Conservation (phyloP, 2,888 invertebrate species). For the Argynnis bischoffii region DNA sequence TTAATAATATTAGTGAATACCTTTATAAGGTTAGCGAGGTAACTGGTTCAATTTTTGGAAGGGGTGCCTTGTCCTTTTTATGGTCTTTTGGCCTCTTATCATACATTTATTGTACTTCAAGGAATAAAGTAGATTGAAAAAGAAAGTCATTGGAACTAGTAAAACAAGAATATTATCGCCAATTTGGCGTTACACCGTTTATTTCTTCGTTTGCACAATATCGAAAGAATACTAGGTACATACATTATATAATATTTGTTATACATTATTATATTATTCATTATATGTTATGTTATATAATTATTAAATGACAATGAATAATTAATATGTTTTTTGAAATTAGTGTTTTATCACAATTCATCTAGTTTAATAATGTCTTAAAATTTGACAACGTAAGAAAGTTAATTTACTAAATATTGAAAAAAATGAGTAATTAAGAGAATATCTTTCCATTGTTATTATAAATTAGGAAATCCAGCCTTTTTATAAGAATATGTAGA, state of each 20-base stretch:
- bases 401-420: too few relatives aligned
- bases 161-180: constrained; percentile 47
- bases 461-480: not conserved
- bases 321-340: constrained; percentile 24
- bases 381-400: not conserved
- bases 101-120: not conserved
- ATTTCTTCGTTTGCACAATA: constrained; percentile 67
- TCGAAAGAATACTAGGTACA: constrained; percentile 59
- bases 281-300: constrained; percentile 23
- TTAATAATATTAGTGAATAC: too few relatives aligned
- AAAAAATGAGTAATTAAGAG: too few relatives aligned
- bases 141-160: constrained; percentile 24
- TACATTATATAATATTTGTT: constrained; percentile 40
- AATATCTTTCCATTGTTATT: not conserved
- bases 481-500: not conserved
- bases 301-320: constrained; percentile 25
- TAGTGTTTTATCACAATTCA: constrained; percentile 28
- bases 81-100: not conserved
- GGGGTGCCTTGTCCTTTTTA: too few relatives aligned
- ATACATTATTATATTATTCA: constrained; percentile 42
- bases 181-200: constrained; percentile 63
- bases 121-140: not conserved
- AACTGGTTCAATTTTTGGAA: too few relatives aligned
- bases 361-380: not conserved
- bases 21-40: too few relatives aligned